Evolutionary conservation across 2,113 vertebrate genomes (phyloP).

Genomic region (Tor tambroides): DNA sequence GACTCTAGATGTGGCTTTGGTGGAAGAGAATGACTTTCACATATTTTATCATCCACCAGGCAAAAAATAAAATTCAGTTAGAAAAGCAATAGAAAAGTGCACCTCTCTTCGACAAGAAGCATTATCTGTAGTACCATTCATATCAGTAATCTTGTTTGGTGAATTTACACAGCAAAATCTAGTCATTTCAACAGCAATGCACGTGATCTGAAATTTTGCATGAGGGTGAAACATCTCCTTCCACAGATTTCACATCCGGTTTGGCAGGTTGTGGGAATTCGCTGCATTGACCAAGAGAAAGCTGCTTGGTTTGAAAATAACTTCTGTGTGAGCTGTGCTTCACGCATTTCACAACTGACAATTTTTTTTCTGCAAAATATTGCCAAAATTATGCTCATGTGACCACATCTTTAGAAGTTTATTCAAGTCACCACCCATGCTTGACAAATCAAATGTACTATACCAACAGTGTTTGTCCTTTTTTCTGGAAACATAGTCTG

Average conservation of each 20-base stretch:
- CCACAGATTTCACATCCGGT: neutral
- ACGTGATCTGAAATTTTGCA: too few species aligned
- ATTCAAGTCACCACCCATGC: neutral
- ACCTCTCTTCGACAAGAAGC: neutral
- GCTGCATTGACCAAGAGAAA: too few species aligned
- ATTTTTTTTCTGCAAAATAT: too few species aligned
- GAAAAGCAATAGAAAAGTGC: neutral
- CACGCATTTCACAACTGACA: too few species aligned
- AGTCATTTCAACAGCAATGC: neutral
- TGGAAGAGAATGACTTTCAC: neutral
- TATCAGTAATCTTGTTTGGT: neutral
- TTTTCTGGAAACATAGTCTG: neutral
- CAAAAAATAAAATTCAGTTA: neutral
- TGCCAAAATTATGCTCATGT: neutral
- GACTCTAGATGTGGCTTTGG: neutral
- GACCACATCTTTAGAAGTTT: too few species aligned
- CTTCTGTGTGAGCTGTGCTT: neutral
- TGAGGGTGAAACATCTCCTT: too few species aligned
- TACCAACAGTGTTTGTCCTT: too few species aligned
- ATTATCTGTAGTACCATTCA: neutral
- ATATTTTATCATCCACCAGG: neutral
- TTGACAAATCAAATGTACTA: neutral
- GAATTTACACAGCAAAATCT: neutral
- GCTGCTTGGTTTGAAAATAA: neutral
- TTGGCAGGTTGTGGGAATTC: neutral